These are phyloP conservation scores for Mixornis gularis DNA, from an alignment of 2,113 vertebrate genomes.

Conservation along the genomic window DNA sequence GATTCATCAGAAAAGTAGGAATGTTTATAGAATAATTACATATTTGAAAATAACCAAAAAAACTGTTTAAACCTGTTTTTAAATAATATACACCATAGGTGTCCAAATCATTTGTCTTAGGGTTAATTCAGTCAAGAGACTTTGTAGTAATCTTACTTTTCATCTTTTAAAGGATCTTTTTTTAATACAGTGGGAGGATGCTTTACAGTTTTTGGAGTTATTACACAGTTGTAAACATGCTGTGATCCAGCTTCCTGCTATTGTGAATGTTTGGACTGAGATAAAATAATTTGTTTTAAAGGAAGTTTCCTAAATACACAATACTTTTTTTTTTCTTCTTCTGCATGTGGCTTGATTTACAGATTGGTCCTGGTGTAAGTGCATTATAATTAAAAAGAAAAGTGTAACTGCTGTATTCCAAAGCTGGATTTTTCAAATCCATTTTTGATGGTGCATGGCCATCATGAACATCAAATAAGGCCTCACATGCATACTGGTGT, in stretches of 20 bases:
- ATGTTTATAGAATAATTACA: neutral
- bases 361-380: neutral
- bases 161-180: conserved; percentile 32
- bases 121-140: neutral
- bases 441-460: neutral
- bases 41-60: neutral
- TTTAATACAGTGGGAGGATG: neutral
- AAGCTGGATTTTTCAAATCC: neutral
- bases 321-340: neutral
- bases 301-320: conserved; percentile 27
- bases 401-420: neutral
- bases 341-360: neutral
- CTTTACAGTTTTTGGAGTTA: conserved; percentile 5
- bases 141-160: conserved; percentile 14
- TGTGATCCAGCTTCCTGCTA: conserved; percentile 56
- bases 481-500: neutral
- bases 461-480: neutral
- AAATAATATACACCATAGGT: neutral
- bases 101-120: neutral
- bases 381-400: neutral
- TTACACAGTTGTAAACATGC: neutral
- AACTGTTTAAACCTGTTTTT: neutral
- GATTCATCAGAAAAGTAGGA: neutral
- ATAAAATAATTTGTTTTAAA: conserved; percentile 39
- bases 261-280: conserved; percentile 47